Evolutionary conservation across 2,797 vertebrate genomes (phyloP).

Genomic region (Acropternis orthonyx): DNA sequence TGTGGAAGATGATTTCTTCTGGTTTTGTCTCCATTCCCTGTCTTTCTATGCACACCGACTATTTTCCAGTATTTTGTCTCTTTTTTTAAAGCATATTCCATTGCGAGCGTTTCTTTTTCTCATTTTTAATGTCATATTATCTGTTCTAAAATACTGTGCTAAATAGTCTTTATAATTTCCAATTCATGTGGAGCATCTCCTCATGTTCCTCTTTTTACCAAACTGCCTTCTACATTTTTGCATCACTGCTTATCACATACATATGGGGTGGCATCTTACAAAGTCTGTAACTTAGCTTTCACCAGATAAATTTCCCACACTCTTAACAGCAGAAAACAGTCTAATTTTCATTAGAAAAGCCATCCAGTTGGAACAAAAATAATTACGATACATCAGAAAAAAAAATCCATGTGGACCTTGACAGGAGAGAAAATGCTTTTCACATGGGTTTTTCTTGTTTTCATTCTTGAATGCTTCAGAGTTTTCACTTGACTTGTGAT

Average conservation of each 20-base stretch:
- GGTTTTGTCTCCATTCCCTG: not conserved
- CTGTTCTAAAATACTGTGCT: not conserved
- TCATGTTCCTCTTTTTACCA: not conserved
- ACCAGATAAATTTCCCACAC: not conserved
- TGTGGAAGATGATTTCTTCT: not conserved
- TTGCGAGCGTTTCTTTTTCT: not conserved
- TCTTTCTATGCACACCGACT: not conserved
- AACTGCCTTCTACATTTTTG: not conserved
- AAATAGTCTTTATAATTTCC: not conserved
- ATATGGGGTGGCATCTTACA: not conserved
- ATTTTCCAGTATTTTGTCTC: not conserved
- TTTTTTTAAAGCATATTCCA: not conserved
- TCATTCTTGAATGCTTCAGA: not conserved
- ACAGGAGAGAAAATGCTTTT: not conserved
- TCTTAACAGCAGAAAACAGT: not conserved
- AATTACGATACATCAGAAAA: not conserved
- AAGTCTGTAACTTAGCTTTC: not conserved
- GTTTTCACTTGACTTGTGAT: not conserved
- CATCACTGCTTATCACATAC: not conserved
- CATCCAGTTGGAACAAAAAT: slow-evolving; percentile 5
- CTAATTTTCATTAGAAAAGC: slow-evolving; percentile 35
- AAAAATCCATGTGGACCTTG: not conserved
- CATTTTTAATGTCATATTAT: not conserved
- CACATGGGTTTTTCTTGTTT: not conserved
- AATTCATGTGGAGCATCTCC: not conserved